Base-by-base conservation (phyloP, 2,797 vertebrate genomes). In the Leptatherina wallacei region DNA sequence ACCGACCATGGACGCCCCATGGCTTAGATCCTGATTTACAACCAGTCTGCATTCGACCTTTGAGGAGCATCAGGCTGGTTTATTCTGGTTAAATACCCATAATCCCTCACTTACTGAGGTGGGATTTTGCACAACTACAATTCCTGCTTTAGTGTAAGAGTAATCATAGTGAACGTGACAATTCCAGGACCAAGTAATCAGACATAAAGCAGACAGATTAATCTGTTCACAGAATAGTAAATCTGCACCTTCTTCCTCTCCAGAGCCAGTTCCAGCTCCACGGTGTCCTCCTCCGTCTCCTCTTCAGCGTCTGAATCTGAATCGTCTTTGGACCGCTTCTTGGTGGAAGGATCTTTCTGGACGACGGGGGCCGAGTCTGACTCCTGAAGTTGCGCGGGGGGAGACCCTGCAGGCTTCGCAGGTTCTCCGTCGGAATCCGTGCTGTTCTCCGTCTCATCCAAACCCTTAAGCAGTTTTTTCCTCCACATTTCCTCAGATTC, bases 401-500 rank as follows among this genome's bases (percentile, higher is more conserved):
- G 84, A 0, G 94, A 82, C 0, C 63, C 81, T 0, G 2, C 33
- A 36, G 92, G 92, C 52, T 86, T 90, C 0, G 13, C 57, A 0
- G 1, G 87, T 24, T 96, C 96, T 6, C 88, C 95, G 27, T 96
- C 96, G 0, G 86, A 82, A 24, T 94, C 89, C 0, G 85, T 75
- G 65, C 71, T 93, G 0, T 94, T 93, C 36, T 86, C 84, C 0
- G 94, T 92, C 0, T 95, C 93, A 42, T 98, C 97, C 65, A 94
- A 89, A 60, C 93, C 92, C 78, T 95, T 96, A n/a, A 99, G 91
- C 30, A 97, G 94, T 71, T 90, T 96, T 78, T 97, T 97, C 62
- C 98, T 94, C 98, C 98, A 99, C 68, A 96, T 96, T 71, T 99
- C 98, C 80, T 99, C 98, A 33, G 97, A 95, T 71, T 97, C 96